Conservation (phyloP, 1,140 invertebrate species). For the Eueides isabella region DNA sequence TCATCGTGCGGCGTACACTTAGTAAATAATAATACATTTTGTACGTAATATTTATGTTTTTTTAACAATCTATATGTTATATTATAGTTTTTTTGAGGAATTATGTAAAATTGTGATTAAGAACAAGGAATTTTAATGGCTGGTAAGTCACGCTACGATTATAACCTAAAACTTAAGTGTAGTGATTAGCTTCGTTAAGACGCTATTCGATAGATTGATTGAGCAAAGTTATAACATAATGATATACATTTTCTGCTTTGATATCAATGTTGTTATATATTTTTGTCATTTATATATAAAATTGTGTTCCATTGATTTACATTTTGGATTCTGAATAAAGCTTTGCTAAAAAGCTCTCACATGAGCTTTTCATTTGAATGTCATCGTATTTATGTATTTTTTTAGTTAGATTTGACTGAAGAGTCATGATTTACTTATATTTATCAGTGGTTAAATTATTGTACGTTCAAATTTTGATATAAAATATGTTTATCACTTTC, state of each 20-base stretch:
- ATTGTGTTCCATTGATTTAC: not conserved
- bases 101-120: not conserved
- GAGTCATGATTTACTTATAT: not conserved
- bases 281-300: not conserved
- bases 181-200: conserved; percentile 6
- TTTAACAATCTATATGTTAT: not conserved
- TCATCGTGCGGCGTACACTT: conserved; percentile 40
- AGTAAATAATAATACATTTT: conserved; percentile 65
- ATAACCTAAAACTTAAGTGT: conserved; percentile 8
- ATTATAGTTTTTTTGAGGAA: not conserved
- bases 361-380: not conserved
- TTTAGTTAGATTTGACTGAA: not conserved
- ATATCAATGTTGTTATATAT: not conserved
- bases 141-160: conserved; percentile 6
- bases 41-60: conserved; percentile 17
- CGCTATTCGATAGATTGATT: conserved; percentile 12
- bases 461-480: no score
- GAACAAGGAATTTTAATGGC: not conserved
- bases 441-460: no score
- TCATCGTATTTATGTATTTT: not conserved
- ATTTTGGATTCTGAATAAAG: no score
- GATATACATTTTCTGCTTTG: not conserved
- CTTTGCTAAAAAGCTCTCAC: not conserved
- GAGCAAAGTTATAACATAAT: not conserved
- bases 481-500: no score